phyloP scores from a whole-genome alignment of 2,797 vertebrate species.

The Phrynocephalus vlangalii region DNA sequence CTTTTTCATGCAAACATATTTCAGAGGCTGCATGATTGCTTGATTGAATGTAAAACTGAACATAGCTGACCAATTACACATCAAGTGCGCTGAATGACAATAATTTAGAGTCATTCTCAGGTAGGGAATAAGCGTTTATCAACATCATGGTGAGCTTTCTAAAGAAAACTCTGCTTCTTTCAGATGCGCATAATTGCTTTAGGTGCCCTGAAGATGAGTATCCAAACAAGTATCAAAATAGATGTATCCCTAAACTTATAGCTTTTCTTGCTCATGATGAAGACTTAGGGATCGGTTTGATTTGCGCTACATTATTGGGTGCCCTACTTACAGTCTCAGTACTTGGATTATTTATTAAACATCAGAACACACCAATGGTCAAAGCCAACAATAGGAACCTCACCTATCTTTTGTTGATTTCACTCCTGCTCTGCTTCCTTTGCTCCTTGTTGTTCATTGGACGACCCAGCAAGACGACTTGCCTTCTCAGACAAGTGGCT shows the following conservation, averaged over 20 bases:
- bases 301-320: neutral
- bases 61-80: too few relatives aligned
- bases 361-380: conserved; percentile 16
- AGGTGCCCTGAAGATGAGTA: neutral
- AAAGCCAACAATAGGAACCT: conserved; percentile 46
- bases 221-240: neutral
- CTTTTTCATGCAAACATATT: too few relatives aligned
- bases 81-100: too few relatives aligned
- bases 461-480: neutral
- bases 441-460: conserved; percentile 25
- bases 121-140: too few relatives aligned
- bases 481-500: neutral
- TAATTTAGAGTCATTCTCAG: too few relatives aligned
- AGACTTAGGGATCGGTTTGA: conserved; percentile 44
- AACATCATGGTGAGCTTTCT: too few relatives aligned
- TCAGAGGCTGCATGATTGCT: too few relatives aligned
- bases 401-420: conserved; percentile 29
- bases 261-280: neutral
- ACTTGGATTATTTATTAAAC: conserved; percentile 42
- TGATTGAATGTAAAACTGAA: too few relatives aligned
- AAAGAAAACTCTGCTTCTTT: neutral
- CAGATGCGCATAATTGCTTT: neutral
- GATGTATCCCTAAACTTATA: neutral
- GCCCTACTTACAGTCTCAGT: conserved; percentile 29
- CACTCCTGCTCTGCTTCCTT: conserved; percentile 36